Base-by-base conservation (phyloP, 2,113 vertebrate genomes). In the Hyaena hyaena region DNA sequence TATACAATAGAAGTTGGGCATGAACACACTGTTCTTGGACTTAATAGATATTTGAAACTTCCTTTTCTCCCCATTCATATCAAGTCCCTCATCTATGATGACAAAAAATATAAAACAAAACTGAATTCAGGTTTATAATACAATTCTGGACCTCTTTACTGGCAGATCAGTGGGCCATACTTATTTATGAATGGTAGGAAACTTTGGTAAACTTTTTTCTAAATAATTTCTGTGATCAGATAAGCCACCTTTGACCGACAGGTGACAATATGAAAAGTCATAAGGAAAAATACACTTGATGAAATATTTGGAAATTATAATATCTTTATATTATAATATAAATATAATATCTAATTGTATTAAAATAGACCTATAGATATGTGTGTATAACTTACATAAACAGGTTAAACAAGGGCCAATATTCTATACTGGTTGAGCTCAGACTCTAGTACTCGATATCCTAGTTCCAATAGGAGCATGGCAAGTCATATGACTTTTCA, bases 81-180 rank as follows among this genome's bases (percentile, higher is more conserved):
- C 15, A 88, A 77, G 43, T 90, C 66, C 71, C 16, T n/a, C 55
- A 83, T 35, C 26, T 68, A 58, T 84, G 31, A 92, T 92, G 35
- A 79, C 24, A 90, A 86, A 92, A 91, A 55, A 15, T 50, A 84
- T 69, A 79, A 83, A 95, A 82, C 66, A 91, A 91, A 88, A 85
- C 21, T 7, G 35, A 91, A 63, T 85, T 81, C 7, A 31, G 11
- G 14, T n/a, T 88, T 71, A 65, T 2, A 91, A 53, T 9, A 55
- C 14, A 80, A 80, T 93, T 86, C 53, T 77, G 31, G 16, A 88
- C 76, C 91, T 79, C 12, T 82, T 14, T 84, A 10, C 16, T 88
- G 1, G 7, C 12, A 65, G 28, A 21, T 68, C 65, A 65, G 17
- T 33, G 7, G n/a, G 39, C 28, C 26, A 31, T 53, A 19, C 1